Evolutionary conservation across 2,113 vertebrate genomes (phyloP).

Genomic region (Hippocampus comes): DNA sequence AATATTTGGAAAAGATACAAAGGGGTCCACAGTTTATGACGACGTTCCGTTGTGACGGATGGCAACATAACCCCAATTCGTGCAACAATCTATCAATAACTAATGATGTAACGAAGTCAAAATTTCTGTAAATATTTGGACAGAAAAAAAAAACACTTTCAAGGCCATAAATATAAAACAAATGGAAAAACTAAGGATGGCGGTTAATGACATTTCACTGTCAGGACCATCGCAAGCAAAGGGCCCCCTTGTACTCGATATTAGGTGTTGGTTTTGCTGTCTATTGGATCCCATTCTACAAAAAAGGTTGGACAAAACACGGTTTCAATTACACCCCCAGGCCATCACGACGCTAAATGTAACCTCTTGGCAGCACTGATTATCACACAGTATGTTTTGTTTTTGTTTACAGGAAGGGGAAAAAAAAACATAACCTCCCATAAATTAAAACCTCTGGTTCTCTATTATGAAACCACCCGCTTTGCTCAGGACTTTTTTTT

Average conservation of each 20-base stretch:
- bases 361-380: not conserved
- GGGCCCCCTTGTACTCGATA: too few species aligned
- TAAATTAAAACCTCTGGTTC: slow-evolving; percentile 1
- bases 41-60: too few species aligned
- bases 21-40: not conserved
- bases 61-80: too few species aligned
- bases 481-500: slow-evolving; percentile 45
- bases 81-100: not conserved
- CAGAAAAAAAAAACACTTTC: too few species aligned
- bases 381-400: slow-evolving; percentile 16
- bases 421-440: slow-evolving; percentile 41
- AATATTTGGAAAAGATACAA: too few species aligned
- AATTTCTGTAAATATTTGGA: not conserved
- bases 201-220: not conserved
- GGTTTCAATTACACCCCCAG: not conserved
- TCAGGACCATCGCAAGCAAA: too few species aligned
- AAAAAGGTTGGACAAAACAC: too few species aligned
- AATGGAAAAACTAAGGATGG: not conserved
- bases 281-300: too few species aligned
- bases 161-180: not conserved
- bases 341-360: not conserved
- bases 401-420: slow-evolving; percentile 35
- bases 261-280: too few species aligned
- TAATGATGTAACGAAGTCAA: not conserved
- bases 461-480: slow-evolving; percentile 60